Evolutionary conservation across 2,797 vertebrate genomes (phyloP).

Genomic region (Acrocephalus scirpaceus): DNA sequence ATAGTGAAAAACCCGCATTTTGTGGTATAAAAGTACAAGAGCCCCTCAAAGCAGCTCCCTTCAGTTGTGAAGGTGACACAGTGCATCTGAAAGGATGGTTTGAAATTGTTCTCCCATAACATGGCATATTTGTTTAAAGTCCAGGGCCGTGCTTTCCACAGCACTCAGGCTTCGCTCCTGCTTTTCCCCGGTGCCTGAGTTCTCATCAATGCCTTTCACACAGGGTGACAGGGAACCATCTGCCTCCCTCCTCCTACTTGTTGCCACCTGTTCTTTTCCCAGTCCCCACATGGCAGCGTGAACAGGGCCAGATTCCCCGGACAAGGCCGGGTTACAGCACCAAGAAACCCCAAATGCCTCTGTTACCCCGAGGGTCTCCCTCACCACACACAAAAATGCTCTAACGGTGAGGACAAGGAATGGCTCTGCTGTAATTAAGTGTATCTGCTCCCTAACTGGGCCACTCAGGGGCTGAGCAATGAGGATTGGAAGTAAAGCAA

Average conservation of each 20-base stretch:
- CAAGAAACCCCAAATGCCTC: background rate
- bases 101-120: background rate
- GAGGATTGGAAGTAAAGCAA: background rate
- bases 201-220: conserved; percentile 29
- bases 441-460: fast-evolving
- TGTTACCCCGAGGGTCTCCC: background rate
- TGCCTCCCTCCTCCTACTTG: conserved; percentile 11
- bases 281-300: background rate
- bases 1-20: fast-evolving
- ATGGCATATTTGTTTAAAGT: conserved; percentile 22
- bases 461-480: background rate
- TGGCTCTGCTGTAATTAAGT: background rate
- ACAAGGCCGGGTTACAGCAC: background rate
- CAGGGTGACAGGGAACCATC: conserved; percentile 36
- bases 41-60: background rate
- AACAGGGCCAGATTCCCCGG: background rate
- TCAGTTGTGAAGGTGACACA: background rate
- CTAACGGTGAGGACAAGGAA: background rate
- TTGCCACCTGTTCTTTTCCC: conserved; percentile 30
- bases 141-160: background rate
- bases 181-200: background rate
- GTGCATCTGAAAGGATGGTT: background rate
- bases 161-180: background rate
- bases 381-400: background rate
- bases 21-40: background rate